phyloP scores from a whole-genome alignment of 1,140 invertebrate genomes.

The Penaeus chinensis region DNA sequence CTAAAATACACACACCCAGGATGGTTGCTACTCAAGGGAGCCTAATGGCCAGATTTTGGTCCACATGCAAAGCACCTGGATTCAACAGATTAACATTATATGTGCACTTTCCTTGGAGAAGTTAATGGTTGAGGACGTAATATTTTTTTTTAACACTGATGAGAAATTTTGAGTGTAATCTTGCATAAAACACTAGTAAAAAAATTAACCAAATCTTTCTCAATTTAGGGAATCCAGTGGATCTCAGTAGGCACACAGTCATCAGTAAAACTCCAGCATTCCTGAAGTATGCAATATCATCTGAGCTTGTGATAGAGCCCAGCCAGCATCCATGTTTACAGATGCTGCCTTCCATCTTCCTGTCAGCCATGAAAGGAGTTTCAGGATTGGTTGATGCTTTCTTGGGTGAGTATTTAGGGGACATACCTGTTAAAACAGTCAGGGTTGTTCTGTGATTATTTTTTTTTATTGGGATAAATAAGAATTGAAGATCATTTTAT shows the following conservation, averaged over 20 bases:
- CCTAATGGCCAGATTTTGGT: no score
- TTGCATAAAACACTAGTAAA: no score
- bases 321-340: slow-evolving; percentile 92
- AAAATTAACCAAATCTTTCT: neutral
- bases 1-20: no score
- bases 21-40: no score
- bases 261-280: slow-evolving; percentile 89
- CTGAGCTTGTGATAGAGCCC: slow-evolving; percentile 77
- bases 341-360: slow-evolving; percentile 88
- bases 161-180: no score
- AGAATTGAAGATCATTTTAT: neutral
- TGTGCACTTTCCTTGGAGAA: no score
- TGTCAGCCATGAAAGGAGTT: slow-evolving; percentile 92
- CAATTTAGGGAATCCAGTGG: slow-evolving; percentile 89
- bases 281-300: slow-evolving; percentile 72
- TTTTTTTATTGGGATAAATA: neutral
- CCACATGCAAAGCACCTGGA: no score
- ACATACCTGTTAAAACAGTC: neutral
- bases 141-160: no score
- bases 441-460: no score
- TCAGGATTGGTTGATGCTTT: slow-evolving; percentile 95
- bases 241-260: slow-evolving; percentile 86
- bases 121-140: no score
- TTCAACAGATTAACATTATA: no score
- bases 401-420: slow-evolving; percentile 77